These are phyloP conservation scores for Stegostoma tigrinum DNA, from an alignment of 2,113 vertebrate genomes.

Conservation along the genomic window DNA sequence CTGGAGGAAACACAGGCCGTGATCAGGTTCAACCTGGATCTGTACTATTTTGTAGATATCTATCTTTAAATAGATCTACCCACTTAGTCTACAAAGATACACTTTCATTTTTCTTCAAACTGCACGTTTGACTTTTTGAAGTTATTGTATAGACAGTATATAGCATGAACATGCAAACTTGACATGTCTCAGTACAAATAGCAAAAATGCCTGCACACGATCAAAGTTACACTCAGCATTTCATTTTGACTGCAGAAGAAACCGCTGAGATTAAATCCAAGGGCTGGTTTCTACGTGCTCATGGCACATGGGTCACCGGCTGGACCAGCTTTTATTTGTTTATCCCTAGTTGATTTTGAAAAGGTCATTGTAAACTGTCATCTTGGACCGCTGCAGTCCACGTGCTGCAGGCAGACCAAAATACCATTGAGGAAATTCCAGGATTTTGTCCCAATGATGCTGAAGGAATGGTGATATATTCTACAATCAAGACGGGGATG, in stretches of 20 bases:
- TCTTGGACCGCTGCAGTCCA: too few species aligned
- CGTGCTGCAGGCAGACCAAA: too few species aligned
- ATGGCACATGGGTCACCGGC: too few species aligned
- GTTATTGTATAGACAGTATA: not conserved
- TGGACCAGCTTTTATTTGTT: too few species aligned
- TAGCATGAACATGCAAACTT: not conserved
- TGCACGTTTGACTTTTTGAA: too few species aligned
- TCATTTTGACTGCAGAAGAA: not conserved
- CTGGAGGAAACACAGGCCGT: not conserved
- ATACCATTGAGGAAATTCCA: too few species aligned
- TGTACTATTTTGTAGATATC: not conserved
- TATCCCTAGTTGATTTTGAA: too few species aligned
- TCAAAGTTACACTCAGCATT: not conserved
- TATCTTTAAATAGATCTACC: not conserved
- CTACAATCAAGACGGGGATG: too few species aligned
- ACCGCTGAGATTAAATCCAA: not conserved
- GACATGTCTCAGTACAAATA: not conserved
- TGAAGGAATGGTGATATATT: too few species aligned
- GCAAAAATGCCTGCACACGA: not conserved
- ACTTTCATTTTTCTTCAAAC: not conserved
- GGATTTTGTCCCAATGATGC: too few species aligned
- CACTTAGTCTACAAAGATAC: not conserved
- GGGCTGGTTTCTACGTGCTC: too few species aligned
- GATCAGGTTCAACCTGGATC: not conserved
- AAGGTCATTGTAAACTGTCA: too few species aligned